A percentile compares a stretch with the other conserved stretches of the same genome.
Conservation (phyloP, 64 coral and sea anemone genomes). For the Actinia equina region DNA sequence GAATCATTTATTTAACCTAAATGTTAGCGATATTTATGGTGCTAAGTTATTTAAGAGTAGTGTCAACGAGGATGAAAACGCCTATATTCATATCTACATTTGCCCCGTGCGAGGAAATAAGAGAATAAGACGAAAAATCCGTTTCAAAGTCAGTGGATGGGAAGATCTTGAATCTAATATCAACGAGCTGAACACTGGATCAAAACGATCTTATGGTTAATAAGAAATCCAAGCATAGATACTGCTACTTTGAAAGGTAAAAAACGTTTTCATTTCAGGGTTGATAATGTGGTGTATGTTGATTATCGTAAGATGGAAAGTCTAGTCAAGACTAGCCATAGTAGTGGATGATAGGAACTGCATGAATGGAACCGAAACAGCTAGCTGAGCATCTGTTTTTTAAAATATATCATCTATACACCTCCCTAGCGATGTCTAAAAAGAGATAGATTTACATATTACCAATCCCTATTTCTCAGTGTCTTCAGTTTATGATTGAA, state of each 20-base stretch:
- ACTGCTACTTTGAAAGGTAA: conserved; percentile 46
- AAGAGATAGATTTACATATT: too few species aligned
- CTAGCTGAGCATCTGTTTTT: too few species aligned
- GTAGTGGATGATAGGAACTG: too few species aligned
- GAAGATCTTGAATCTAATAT: conserved; percentile 51
- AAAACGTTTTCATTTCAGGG: not conserved
- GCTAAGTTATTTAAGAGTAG: conserved; percentile 55
- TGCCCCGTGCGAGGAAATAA: conserved; percentile 67
- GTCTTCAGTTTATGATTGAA: too few species aligned
- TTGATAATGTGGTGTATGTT: not conserved
- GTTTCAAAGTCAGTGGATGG: conserved; percentile 58
- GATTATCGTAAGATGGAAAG: not conserved
- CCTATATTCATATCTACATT: conserved; percentile 85
- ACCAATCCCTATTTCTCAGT: too few species aligned
- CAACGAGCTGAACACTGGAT: conserved; percentile 50
- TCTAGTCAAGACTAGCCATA: not conserved
- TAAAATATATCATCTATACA: too few species aligned
- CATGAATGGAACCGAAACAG: too few species aligned
- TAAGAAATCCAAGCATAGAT: conserved; percentile 43
- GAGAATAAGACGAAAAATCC: conserved; percentile 42
- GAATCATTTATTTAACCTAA: not conserved
- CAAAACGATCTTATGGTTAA: conserved; percentile 70
- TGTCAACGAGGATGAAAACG: conserved; percentile 15
- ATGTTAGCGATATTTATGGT: conserved; percentile 72
- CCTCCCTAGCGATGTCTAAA: too few species aligned